Evolutionary conservation across 2,888 invertebrate genomes (phyloP).

Genomic region (Neelides folsomi): DNA sequence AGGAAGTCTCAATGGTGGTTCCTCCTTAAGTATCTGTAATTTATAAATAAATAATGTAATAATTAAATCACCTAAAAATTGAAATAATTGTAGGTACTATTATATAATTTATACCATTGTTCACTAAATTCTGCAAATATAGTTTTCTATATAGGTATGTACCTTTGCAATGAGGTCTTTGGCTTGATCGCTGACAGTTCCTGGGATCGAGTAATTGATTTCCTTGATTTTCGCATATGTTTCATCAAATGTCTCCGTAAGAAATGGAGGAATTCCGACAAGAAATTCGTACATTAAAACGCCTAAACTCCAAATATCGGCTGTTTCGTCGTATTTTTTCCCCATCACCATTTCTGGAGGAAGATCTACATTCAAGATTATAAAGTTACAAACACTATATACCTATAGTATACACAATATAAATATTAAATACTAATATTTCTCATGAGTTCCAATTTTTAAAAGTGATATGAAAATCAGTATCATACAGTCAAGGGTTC

Average conservation of each 20-base stretch:
- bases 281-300: constrained; percentile 84
- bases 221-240: constrained; percentile 59
- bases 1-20: neutral
- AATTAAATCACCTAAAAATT: neutral
- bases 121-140: no score
- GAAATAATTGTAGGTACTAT: neutral
- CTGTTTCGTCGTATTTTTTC: constrained; percentile 62
- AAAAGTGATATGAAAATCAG: no score
- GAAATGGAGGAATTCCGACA: constrained; percentile 85
- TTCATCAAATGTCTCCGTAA: constrained; percentile 53
- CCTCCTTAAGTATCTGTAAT: constrained; percentile 1
- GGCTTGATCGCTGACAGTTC: constrained; percentile 49
- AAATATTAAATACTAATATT: no score
- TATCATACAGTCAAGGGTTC: constrained; percentile 63
- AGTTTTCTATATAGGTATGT: no score
- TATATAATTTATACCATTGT: neutral
- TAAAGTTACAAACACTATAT: no score
- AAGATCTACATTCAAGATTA: constrained; percentile 44
- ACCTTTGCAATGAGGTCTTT: constrained; percentile 65
- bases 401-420: no score
- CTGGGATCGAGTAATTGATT: constrained; percentile 53
- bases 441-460: no score
- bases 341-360: constrained; percentile 93
- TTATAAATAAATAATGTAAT: neutral
- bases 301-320: constrained; percentile 92